Evolutionary conservation across 2,888 invertebrate genomes (phyloP), one percentile per base, ranked within the genome.

Genomic region (Drosophila melanosoma): DNA sequence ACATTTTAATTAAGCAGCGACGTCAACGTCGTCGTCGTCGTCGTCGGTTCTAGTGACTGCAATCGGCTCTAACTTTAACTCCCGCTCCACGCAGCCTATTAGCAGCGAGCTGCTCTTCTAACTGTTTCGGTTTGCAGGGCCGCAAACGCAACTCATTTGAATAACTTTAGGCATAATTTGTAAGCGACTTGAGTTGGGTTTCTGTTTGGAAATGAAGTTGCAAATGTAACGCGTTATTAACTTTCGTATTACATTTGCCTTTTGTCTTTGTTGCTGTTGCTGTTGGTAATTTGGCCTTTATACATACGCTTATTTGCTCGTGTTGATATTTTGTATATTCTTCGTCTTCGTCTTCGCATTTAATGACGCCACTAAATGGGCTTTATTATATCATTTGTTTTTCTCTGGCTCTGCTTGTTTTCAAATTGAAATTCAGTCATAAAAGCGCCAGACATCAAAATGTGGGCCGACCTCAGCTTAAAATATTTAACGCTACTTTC

Each of bases 181-280:
- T 89, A 83, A 82, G 85, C 87, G 69, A 78, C 78, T 81, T 81
- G 78, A 76, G 54, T 68, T 48, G 52, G 51, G 33, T 35, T 35
- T 45, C 58, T 29, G 45, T 58, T 56, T 66, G 58, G 58, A 79
- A 81, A 88, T 87, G 88, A 88, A 89, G 85, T 86, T 87, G 85
- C 85, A 90, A 89, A 88, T 90, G 90, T 83, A 85, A 86, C 87
- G 89, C 86, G 89, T 91, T 89, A 91, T 90, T 90, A 90, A 91
- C 90, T 91, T 90, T 88, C 79, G 69, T 80, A 82, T 81, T 82
- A 83, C 90, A 86, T 83, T 85, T 85, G 76, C 63, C 69, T 69
- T 72, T 81, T 65, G 61, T 60, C 67, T 69, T 66, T 65, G 71
- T 52, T 62, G 29, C 29, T 48, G 58, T 56, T 65, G 57, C 29